Conservation (phyloP, 2,113 vertebrate species). For the Astur gentilis region DNA sequence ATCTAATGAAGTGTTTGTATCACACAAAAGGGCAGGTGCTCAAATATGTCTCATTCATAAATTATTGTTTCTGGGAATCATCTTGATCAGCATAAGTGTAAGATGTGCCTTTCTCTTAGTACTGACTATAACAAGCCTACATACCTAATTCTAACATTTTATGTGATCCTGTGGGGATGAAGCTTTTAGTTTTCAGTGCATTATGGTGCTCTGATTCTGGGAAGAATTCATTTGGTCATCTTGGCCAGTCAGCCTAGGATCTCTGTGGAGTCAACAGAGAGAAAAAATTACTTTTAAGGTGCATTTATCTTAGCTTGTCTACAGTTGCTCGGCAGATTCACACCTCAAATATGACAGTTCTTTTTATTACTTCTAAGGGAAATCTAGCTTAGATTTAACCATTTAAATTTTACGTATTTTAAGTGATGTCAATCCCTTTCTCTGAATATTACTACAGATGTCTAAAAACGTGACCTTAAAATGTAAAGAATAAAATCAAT, state of each 20-base stretch:
- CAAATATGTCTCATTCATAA: neutral
- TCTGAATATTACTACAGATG: neutral
- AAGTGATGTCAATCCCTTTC: neutral
- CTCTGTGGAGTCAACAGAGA: neutral
- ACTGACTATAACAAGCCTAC: neutral
- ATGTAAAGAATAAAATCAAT: neutral
- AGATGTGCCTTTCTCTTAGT: neutral
- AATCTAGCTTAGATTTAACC: neutral
- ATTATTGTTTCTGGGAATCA: neutral
- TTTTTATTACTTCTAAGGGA: neutral
- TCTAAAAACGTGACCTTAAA: neutral
- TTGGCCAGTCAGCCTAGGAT: neutral
- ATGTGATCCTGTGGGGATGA: neutral
- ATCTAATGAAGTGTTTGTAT: neutral
- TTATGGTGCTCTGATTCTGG: neutral
- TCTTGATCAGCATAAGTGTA: neutral
- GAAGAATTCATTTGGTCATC: neutral
- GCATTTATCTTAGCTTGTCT: neutral
- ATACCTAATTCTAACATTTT: neutral
- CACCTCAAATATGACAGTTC: neutral
- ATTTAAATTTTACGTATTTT: neutral
- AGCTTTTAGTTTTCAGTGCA: neutral
- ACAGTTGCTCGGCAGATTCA: neutral
- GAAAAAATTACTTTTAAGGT: neutral
- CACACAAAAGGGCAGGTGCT: neutral